Evolutionary conservation across 2,113 vertebrate genomes (phyloP).

Genomic region (Indicator maculatus): DNA sequence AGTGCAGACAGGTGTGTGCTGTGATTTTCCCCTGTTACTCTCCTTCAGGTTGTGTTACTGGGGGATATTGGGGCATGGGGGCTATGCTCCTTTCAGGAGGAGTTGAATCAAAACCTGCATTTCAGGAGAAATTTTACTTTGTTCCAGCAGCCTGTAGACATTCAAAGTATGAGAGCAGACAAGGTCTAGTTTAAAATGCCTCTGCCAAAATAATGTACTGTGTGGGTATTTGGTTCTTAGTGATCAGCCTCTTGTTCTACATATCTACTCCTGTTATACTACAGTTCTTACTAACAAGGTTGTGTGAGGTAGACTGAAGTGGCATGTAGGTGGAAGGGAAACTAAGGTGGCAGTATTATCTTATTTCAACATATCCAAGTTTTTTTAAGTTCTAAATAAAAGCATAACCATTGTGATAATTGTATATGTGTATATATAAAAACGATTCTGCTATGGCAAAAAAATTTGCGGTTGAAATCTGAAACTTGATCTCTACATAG

Average conservation of each 20-base stretch:
- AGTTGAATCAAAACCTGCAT: neutral
- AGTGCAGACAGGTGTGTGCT: neutral
- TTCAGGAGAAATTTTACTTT: neutral
- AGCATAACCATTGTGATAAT: neutral
- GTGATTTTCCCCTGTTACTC: neutral
- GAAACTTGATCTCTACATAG: neutral
- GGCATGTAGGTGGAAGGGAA: neutral
- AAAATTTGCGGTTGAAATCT: neutral
- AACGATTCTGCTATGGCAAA: neutral
- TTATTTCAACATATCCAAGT: neutral
- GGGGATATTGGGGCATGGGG: neutral
- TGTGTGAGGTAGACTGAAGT: neutral
- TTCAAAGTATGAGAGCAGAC: neutral
- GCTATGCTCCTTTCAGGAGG: neutral
- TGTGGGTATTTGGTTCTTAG: neutral
- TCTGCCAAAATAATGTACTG: neutral
- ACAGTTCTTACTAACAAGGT: neutral
- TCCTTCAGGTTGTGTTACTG: neutral
- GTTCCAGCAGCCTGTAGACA: neutral
- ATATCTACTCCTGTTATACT: neutral
- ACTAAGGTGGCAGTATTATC: neutral
- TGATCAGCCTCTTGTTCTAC: neutral
- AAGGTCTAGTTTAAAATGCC: neutral
- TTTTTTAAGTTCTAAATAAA: neutral
- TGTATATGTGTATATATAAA: neutral